A percentile compares a stretch with the other conserved stretches of the same genome.
Conservation (phyloP, 2,797 vertebrate genomes). For the Sebastes taczanowskii region DNA sequence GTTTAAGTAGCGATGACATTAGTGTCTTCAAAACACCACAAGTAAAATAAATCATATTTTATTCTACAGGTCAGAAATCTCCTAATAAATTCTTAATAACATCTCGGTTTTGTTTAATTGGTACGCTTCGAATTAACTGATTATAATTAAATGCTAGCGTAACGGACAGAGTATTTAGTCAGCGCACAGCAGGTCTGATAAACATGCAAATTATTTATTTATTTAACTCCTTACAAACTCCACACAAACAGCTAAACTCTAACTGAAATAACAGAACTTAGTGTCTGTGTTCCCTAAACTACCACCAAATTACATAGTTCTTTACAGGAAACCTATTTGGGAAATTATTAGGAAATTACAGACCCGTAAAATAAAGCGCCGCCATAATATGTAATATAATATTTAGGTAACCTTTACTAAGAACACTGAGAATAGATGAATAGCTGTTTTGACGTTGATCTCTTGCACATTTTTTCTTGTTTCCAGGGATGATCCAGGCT, state of each 20-base stretch:
- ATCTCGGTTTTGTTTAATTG: not conserved
- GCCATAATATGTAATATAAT: not conserved
- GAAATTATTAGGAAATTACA: not conserved
- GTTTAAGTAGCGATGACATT: not conserved
- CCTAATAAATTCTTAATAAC: not conserved
- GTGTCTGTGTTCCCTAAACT: not conserved
- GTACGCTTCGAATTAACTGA: not conserved
- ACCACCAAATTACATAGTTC: not conserved
- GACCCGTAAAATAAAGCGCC: not conserved
- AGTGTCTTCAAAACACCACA: not conserved
- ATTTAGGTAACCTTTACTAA: too few relatives aligned
- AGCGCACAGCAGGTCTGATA: not conserved
- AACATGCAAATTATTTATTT: not conserved
- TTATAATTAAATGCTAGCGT: not conserved
- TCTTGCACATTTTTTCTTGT: not conserved
- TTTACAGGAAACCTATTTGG: not conserved
- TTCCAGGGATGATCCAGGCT: constrained; percentile 93
- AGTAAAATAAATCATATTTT: not conserved
- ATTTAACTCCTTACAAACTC: not conserved
- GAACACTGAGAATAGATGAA: not conserved
- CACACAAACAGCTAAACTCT: not conserved
- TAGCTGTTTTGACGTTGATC: not conserved
- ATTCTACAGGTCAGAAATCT: not conserved
- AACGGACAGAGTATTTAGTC: not conserved
- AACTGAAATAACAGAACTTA: not conserved